Base-by-base conservation (phyloP, 1,140 invertebrate species). In the Rhopalosiphum padi region DNA sequence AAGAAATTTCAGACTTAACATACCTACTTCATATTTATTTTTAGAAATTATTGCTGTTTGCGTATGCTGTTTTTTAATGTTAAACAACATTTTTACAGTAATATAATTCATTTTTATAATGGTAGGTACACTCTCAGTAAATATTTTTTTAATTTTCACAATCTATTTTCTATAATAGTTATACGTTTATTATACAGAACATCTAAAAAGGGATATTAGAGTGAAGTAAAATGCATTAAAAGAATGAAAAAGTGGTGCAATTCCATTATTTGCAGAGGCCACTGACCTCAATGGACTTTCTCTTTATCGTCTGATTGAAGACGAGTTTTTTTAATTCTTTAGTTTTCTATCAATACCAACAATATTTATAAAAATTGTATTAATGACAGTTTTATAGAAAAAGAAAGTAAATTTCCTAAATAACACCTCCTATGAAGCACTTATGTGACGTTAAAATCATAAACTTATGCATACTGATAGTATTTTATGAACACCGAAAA, bases 201-300 rank as follows among this genome's bases (percentile, higher is more conserved):
- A 77, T 0, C 15, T n/a, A 77, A 77, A 68, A 77, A 77, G 30
- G n/a, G 30, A n/a, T 77, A 77, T 15, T 68, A 0, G 5, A n/a
- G 60, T 77, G 15, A 77, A 77, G 30, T 77, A 15, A n/a, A 77
- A 77, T n/a, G 4, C 30, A 30, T 18, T 5, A 86, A 89, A 41
- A 89, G 51, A n/a, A 89, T 35, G 35, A 89, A 89, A 89, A 89
- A 41, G 51, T 88, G 35, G n/a, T 53, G 46, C 46, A n/a, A 88
- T 37, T 51, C n/a, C 21, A 23, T 41, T 55, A 41, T 89, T 55
- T 55, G 22, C 35, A 25, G 51, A 55, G 88, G n/a, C 48, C 51
- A 35, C 9, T 55, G 48, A 51, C n/a, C 87, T 89, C n/a, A 25
- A 48, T 23, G 21, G 9, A 53, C n/a, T 53, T 89, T 89, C 35